Conservation (phyloP, 2,797 vertebrate species). For the Margarornis squamiger region DNA sequence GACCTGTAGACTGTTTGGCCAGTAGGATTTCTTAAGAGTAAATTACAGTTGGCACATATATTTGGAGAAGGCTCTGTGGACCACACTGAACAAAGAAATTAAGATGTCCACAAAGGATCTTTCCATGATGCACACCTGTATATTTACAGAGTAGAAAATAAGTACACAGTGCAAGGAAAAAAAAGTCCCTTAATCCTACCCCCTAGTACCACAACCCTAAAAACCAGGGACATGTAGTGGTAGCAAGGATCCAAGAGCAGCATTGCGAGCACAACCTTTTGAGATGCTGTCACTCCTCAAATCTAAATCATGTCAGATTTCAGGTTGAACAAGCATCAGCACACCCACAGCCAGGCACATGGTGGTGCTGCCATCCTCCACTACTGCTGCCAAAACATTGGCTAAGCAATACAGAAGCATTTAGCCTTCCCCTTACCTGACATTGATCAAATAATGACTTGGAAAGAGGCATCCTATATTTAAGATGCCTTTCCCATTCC, state of each 20-base stretch:
- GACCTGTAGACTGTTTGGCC: background rate
- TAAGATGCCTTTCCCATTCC: background rate
- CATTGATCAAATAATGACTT: background rate
- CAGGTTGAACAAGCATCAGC: background rate
- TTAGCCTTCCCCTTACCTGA: background rate
- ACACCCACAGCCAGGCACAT: rapidly evolving
- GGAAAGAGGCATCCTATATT: background rate
- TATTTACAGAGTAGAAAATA: background rate
- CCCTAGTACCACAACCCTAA: background rate
- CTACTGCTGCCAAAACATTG: background rate
- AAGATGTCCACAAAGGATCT: background rate
- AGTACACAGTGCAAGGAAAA: background rate
- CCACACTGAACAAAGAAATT: background rate
- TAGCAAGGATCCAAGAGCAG: background rate
- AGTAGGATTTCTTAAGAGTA: background rate
- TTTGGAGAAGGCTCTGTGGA: background rate
- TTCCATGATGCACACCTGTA: background rate
- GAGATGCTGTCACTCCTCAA: background rate
- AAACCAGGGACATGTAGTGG: background rate
- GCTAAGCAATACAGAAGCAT: background rate
- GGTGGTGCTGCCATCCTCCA: background rate
- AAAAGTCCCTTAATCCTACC: background rate
- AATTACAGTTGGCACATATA: background rate
- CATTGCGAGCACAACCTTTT: background rate
- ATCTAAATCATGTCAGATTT: background rate